These are phyloP conservation scores for Bos javanicus DNA, from an alignment of 2,113 vertebrate genomes.

Conservation along the genomic window DNA sequence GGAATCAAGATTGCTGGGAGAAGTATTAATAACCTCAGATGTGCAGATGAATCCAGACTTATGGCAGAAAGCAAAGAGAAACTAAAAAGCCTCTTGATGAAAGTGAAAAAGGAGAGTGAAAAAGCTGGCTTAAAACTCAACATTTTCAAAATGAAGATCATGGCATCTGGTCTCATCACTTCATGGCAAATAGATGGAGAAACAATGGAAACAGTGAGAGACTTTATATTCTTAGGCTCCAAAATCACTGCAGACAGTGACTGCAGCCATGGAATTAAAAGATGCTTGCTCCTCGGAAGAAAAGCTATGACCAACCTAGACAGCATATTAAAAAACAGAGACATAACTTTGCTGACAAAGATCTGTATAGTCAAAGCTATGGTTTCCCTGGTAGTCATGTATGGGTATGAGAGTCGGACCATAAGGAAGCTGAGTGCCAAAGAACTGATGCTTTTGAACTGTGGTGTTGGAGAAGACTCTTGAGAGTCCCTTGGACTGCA, in stretches of 20 bases:
- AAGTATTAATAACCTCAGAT: neutral
- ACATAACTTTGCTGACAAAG: neutral
- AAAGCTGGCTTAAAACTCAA: neutral
- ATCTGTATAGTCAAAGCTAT: neutral
- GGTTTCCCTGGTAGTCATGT: neutral
- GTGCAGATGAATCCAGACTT: neutral
- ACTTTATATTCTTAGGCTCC: neutral
- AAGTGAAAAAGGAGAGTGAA: neutral
- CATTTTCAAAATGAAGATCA: neutral
- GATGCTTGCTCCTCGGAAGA: neutral
- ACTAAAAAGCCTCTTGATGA: neutral
- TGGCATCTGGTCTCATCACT: neutral
- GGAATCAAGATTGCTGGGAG: neutral
- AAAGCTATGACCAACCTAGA: neutral
- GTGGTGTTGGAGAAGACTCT: neutral
- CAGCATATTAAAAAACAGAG: neutral
- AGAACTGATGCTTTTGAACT: neutral
- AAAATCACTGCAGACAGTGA: neutral
- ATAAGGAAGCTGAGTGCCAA: neutral
- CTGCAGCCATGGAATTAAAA: neutral
- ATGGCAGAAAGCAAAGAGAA: neutral
- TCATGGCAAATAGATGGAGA: neutral
- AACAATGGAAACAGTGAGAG: neutral
- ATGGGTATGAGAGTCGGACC: neutral
- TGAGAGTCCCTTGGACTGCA: neutral